A percentile compares a stretch with the other conserved stretches of the same genome.
Conservation (phyloP, 2,113 vertebrate species). For the Macrotis lagotis region DNA sequence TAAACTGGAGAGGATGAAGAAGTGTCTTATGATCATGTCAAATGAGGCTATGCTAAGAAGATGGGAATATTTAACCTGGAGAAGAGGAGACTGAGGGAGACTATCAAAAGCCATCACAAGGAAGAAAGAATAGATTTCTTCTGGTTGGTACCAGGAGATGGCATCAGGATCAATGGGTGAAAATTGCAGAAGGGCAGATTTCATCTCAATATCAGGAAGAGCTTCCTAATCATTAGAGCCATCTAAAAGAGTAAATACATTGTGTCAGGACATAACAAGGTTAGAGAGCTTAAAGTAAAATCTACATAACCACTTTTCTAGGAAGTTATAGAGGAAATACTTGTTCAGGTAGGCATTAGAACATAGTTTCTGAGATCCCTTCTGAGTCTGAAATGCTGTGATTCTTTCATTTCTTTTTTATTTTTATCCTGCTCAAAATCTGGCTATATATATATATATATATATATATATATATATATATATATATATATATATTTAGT, state of each 20-base stretch:
- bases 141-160: not conserved
- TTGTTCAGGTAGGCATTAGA: not conserved
- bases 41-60: not conserved
- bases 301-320: not conserved
- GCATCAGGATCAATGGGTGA: not conserved
- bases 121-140: not conserved
- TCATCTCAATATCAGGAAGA: not conserved
- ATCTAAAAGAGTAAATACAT: not conserved
- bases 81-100: not conserved
- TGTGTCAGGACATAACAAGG: not conserved
- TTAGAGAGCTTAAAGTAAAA: not conserved
- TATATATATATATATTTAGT: not conserved
- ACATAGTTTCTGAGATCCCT: not conserved
- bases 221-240: not conserved
- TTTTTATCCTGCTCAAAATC: not conserved
- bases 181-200: not conserved
- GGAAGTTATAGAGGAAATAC: not conserved
- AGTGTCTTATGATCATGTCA: not conserved
- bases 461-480: not conserved
- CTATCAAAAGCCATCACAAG: not conserved
- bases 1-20: not conserved
- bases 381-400: not conserved
- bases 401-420: not conserved
- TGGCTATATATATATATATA: not conserved
- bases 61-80: not conserved